These are phyloP conservation scores for Drosophila recens DNA, from an alignment of 2,888 invertebrate genomes.

Conservation along the genomic window DNA sequence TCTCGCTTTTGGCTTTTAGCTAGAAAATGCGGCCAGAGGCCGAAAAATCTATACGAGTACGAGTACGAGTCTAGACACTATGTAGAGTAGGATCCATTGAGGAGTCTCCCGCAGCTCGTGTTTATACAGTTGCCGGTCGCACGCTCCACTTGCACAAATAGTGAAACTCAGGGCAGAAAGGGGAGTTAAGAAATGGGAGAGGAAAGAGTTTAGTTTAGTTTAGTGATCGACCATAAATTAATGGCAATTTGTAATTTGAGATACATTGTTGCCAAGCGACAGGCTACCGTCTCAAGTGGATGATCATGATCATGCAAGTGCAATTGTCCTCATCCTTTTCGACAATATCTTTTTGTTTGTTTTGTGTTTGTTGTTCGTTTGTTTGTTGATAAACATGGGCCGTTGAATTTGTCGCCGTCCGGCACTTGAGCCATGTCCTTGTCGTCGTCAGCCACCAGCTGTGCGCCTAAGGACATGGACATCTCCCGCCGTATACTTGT, in stretches of 20 bases:
- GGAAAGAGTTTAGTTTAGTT: neutral
- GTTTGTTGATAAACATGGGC: conserved; percentile 73
- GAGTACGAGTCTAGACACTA: conserved; percentile 5
- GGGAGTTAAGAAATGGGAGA: conserved; percentile 12
- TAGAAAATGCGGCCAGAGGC: conserved; percentile 53
- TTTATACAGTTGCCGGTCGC: conserved; percentile 70
- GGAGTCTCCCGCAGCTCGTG: conserved; percentile 31
- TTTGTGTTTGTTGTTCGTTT: conserved; percentile 30
- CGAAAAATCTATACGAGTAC: neutral
- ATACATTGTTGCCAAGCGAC: conserved; percentile 37
- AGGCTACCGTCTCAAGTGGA: conserved; percentile 40
- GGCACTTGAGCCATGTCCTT: conserved; percentile 70
- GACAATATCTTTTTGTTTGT: conserved; percentile 16
- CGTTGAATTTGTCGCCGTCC: conserved; percentile 65
- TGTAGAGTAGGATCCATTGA: conserved; percentile 10
- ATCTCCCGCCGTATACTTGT: conserved; percentile 11
- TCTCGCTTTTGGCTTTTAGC: conserved; percentile 63
- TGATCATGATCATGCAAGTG: conserved; percentile 52
- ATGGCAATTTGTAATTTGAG: conserved; percentile 61
- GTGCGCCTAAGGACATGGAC: conserved; percentile 66
- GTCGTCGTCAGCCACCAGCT: conserved; percentile 78
- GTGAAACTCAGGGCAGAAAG: conserved; percentile 10
- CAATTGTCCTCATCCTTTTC: conserved; percentile 29
- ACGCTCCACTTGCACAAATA: conserved; percentile 49
- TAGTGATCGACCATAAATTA: conserved; percentile 18